Conservation (phyloP, 92 coral and sea anemone genomes). For the Paramuricea clavata region DNA sequence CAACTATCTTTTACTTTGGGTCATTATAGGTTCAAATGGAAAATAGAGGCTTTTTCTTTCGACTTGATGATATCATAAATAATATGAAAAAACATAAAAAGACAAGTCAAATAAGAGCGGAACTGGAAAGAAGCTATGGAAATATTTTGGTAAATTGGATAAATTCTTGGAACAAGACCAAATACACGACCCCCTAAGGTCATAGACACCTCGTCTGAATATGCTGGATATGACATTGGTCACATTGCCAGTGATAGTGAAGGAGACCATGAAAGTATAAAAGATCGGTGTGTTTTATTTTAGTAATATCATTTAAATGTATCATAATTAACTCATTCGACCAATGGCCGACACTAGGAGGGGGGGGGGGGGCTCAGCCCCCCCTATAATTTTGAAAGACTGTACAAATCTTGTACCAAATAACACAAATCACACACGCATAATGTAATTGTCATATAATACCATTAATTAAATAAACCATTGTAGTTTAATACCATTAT, state of each 20-base stretch:
- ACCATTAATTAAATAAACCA: no score
- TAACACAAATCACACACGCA: no score
- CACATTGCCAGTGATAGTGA: not conserved
- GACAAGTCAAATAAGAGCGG: conserved; percentile 59
- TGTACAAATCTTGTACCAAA: no score
- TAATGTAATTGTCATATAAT: no score
- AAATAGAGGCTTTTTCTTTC: conserved; percentile 36
- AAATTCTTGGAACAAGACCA: not conserved
- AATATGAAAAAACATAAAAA: conserved; percentile 65
- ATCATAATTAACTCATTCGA: no score
- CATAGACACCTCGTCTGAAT: not conserved
- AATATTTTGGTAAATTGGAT: conserved; percentile 53
- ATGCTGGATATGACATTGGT: not conserved
- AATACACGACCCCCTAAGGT: conserved; percentile 2
- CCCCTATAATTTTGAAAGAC: no score
- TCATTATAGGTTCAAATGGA: conserved; percentile 48
- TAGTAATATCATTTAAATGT: not conserved
- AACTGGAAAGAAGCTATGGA: conserved; percentile 56
- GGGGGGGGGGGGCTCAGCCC: no score
- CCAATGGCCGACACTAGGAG: no score
- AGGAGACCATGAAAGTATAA: not conserved
- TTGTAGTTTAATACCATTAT: no score
- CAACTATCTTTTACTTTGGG: not conserved
- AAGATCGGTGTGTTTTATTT: not conserved
- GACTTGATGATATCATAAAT: conserved; percentile 51